Evolutionary conservation across 1,140 invertebrate genomes (phyloP).

Genomic region (Frieseomelitta varia): DNA sequence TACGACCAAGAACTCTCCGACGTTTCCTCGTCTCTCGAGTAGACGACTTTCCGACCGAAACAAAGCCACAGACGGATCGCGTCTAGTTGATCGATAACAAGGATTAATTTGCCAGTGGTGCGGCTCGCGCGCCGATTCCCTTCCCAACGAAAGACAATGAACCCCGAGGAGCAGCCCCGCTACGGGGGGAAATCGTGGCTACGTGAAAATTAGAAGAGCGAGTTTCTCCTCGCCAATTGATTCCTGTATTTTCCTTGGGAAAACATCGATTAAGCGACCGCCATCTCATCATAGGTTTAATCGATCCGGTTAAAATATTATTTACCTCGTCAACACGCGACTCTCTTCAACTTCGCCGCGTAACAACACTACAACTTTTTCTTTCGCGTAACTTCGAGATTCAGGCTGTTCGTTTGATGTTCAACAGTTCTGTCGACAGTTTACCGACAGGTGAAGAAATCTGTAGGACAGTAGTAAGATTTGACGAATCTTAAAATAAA

Average conservation of each 20-base stretch:
- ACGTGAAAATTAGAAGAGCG: slow-evolving; percentile 29
- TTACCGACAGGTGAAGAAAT: not conserved
- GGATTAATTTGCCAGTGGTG: slow-evolving; percentile 33
- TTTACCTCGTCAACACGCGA: slow-evolving; percentile 7
- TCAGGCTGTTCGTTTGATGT: too few relatives aligned
- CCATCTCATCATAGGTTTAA: slow-evolving; percentile 18
- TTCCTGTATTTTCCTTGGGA: slow-evolving; percentile 21
- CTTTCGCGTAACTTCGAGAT: too few relatives aligned
- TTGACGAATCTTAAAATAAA: too few relatives aligned
- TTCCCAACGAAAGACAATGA: not conserved
- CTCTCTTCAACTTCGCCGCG: not conserved
- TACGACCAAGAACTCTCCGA: not conserved
- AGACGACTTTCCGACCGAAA: slow-evolving; percentile 25
- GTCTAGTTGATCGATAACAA: slow-evolving; percentile 46
- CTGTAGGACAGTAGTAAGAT: not conserved
- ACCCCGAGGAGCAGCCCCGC: not conserved
- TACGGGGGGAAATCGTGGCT: slow-evolving; percentile 12
- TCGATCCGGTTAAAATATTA: slow-evolving; percentile 1
- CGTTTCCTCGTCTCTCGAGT: not conserved
- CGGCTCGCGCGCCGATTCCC: not conserved
- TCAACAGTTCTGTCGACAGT: too few relatives aligned
- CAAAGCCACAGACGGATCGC: slow-evolving; percentile 32
- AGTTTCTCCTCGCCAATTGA: not conserved
- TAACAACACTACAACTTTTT: not conserved
- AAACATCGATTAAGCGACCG: slow-evolving; percentile 23